phyloP scores from a whole-genome alignment of 2,888 invertebrate species.

The Trimorus sp. region DNA sequence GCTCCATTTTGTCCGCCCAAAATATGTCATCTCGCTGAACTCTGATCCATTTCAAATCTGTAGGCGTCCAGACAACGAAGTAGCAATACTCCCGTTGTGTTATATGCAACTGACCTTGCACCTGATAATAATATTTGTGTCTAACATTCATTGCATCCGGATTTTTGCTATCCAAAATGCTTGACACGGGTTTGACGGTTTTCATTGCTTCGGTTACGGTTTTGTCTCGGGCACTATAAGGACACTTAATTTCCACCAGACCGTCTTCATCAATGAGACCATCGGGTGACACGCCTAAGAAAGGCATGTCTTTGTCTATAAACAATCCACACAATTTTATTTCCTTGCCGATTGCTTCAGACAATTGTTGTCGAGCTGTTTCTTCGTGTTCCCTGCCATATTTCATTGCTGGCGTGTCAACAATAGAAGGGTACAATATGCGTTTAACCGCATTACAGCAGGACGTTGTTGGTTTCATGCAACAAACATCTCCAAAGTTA shows the following conservation, averaged over 20 bases:
- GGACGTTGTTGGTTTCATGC: conserved; percentile 34
- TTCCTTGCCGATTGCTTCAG: conserved; percentile 5
- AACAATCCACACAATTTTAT: conserved; percentile 40
- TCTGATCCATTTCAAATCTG: conserved; percentile 45
- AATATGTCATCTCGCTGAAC: conserved; percentile 65
- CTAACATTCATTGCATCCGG: conserved; percentile 51
- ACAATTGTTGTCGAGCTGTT: conserved; percentile 29
- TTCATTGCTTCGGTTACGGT: no score
- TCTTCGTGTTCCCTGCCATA: conserved; percentile 59
- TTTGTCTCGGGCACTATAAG: background rate
- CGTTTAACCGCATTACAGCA: conserved; percentile 33
- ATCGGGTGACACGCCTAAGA: conserved; percentile 57
- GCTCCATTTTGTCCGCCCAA: conserved; percentile 60
- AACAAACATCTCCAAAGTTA: conserved; percentile 45
- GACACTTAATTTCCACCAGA: conserved; percentile 61
- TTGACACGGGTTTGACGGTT: no score
- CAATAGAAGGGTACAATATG: conserved; percentile 10
- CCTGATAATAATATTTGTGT: conserved; percentile 38
- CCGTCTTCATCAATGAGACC: conserved; percentile 57
- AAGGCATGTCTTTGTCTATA: conserved; percentile 34
- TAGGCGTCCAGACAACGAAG: conserved; percentile 67
- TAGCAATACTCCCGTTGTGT: conserved; percentile 60
- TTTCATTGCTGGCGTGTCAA: conserved; percentile 14
- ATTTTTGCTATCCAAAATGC: conserved; percentile 40
- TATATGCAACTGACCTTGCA: conserved; percentile 59